Percentiles rank a stretch among this genome's conserved stretches.
phyloP scores from a whole-genome alignment of 1,140 invertebrate species.

The Ostrea denselamellosa region DNA sequence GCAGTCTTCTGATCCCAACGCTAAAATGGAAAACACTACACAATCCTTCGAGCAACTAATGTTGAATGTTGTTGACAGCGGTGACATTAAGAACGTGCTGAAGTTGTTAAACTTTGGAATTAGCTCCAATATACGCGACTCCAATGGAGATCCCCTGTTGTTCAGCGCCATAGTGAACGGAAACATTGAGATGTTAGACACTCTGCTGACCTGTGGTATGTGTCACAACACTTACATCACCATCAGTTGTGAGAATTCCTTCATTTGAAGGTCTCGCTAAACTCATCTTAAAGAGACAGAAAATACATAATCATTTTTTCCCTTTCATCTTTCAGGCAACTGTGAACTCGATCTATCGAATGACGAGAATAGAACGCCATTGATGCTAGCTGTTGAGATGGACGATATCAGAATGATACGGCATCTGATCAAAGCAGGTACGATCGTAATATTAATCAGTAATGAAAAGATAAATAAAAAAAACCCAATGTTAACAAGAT shows the following conservation, averaged over 20 bases:
- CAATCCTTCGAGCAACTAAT: neutral
- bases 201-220: neutral
- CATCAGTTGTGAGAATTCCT: neutral
- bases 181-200: neutral
- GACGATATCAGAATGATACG: constrained; percentile 48
- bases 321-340: neutral
- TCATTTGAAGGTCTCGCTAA: neutral
- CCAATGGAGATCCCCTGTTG: neutral
- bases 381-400: constrained; percentile 48
- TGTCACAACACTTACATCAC: neutral
- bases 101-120: neutral
- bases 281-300: neutral
- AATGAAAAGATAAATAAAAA: too few species aligned
- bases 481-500: neutral
- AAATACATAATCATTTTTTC: neutral
- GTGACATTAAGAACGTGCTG: neutral
- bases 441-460: neutral
- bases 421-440: constrained; percentile 48
- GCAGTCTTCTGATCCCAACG: too few species aligned
- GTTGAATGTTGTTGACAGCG: neutral
- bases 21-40: neutral
- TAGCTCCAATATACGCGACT: neutral
- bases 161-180: neutral
- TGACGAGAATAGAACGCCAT: neutral
- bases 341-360: neutral